Evolutionary conservation across 2,888 invertebrate species (phyloP).

Genomic region (Malachius bipustulatus): DNA sequence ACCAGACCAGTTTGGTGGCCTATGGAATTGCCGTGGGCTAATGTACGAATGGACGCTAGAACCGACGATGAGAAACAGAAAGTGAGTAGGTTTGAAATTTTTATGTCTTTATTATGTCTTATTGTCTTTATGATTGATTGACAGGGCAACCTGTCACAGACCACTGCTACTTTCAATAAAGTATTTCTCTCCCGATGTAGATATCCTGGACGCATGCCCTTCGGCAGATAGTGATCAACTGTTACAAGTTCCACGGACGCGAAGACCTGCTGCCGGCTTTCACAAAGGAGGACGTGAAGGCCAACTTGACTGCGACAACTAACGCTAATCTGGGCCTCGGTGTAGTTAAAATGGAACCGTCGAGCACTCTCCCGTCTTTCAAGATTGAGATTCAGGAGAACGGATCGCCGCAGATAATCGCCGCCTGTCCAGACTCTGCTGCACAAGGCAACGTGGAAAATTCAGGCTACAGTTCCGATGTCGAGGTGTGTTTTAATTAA

Average conservation of each 20-base stretch:
- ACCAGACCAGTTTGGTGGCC: conserved; percentile 98
- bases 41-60: conserved; percentile 93
- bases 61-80: conserved; percentile 95
- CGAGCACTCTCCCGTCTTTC: conserved; percentile 36
- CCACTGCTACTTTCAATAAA: not conserved
- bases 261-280: conserved; percentile 92
- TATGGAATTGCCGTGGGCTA: conserved; percentile 94
- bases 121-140: too few relatives aligned
- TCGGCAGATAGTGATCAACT: conserved; percentile 92
- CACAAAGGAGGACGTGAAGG: conserved; percentile 80
- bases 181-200: conserved; percentile 39
- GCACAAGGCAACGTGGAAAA: conserved; percentile 71
- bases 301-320: conserved; percentile 46
- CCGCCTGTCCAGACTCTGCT: conserved; percentile 42
- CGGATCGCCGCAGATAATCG: conserved; percentile 39
- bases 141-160: too few relatives aligned
- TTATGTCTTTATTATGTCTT: too few relatives aligned
- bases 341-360: conserved; percentile 41
- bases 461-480: conserved; percentile 55
- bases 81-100: too few relatives aligned
- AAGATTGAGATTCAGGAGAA: conserved; percentile 42
- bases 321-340: conserved; percentile 40
- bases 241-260: conserved; percentile 94
- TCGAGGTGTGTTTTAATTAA: too few relatives aligned
- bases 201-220: conserved; percentile 97